Conservation (phyloP, 2,797 vertebrate genomes). For the Chelonia mydas region DNA sequence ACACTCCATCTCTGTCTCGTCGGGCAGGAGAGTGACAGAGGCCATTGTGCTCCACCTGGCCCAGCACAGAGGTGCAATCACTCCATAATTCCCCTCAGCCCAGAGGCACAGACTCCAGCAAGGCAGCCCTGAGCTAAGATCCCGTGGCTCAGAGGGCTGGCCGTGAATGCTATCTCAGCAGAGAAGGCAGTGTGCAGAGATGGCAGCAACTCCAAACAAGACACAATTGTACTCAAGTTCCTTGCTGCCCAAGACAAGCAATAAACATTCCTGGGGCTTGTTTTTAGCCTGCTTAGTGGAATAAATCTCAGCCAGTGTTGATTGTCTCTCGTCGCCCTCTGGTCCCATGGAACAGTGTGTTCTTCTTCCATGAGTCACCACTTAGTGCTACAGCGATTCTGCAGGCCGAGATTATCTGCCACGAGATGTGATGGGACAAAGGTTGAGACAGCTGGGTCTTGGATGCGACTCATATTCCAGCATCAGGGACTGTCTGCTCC, state of each 20-base stretch:
- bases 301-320: constrained; percentile 69
- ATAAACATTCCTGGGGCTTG: constrained; percentile 68
- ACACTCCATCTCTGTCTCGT: background rate
- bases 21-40: background rate
- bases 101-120: rapidly evolving
- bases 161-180: background rate
- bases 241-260: constrained; percentile 62
- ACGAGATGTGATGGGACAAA: rapidly evolving
- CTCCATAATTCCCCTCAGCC: constrained; percentile 19
- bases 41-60: background rate
- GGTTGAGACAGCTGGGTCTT: rapidly evolving
- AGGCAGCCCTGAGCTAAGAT: constrained; percentile 12
- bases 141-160: constrained; percentile 34
- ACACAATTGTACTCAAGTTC: constrained; percentile 72
- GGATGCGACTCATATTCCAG: rapidly evolving
- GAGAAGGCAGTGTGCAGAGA: constrained; percentile 29
- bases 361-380: constrained; percentile 61
- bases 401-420: background rate
- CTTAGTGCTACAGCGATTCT: background rate
- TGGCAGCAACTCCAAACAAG: constrained; percentile 66
- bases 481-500: background rate
- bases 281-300: constrained; percentile 67
- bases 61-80: constrained; percentile 24
- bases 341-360: constrained; percentile 47
- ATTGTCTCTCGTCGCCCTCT: constrained; percentile 36